Evolutionary conservation across 2,113 vertebrate species (phyloP).

Genomic region (Ammodytes marinus): DNA sequence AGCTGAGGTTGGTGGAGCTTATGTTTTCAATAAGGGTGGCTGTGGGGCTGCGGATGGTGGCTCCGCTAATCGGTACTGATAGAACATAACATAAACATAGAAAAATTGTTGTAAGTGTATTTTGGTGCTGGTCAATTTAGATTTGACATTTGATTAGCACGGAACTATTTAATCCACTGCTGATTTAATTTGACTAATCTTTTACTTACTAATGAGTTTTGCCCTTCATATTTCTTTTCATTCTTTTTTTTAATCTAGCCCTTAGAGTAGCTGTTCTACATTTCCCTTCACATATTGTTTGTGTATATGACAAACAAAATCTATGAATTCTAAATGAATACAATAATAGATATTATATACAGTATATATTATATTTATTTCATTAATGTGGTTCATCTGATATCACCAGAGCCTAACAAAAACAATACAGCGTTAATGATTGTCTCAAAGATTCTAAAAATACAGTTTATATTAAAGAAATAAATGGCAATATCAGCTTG

Average conservation of each 20-base stretch:
- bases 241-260: too few relatives aligned
- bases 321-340: neutral
- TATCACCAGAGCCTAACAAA: neutral
- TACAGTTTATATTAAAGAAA: too few relatives aligned
- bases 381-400: too few relatives aligned
- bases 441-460: neutral
- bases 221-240: neutral
- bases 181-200: neutral
- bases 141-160: too few relatives aligned
- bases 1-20: conserved; percentile 71
- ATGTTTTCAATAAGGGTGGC: conserved; percentile 63
- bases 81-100: neutral
- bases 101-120: neutral
- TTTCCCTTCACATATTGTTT: neutral
- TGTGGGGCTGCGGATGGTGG: conserved; percentile 54
- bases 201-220: too few relatives aligned
- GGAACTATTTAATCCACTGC: too few relatives aligned
- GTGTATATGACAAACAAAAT: neutral
- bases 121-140: neutral
- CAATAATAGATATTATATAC: neutral
- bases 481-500: too few relatives aligned
- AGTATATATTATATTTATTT: too few relatives aligned
- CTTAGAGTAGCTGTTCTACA: neutral
- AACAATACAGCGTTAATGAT: too few relatives aligned
- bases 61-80: conserved; percentile 58